These are phyloP conservation scores for Pachyramphus minor DNA, from an alignment of 2,113 vertebrate species.

Conservation along the genomic window DNA sequence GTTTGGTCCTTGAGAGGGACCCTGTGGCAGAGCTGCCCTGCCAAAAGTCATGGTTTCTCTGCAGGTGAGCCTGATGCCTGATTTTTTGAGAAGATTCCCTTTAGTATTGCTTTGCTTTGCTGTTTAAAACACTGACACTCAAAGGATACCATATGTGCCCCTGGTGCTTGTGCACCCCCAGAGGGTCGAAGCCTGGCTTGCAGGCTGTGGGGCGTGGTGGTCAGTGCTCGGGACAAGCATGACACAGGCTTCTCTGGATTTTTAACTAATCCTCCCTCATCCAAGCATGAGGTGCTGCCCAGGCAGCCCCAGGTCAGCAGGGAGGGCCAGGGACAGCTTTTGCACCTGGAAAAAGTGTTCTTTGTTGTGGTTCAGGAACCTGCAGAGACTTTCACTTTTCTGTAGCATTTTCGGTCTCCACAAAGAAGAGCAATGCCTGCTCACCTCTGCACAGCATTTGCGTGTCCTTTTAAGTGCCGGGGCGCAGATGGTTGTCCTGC, in stretches of 20 bases:
- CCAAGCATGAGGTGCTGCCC: neutral
- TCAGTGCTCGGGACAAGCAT: fast-evolving
- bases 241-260: fast-evolving
- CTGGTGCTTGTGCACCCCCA: fast-evolving
- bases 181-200: neutral
- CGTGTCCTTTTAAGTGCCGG: fast-evolving
- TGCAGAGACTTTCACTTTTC: neutral
- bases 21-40: neutral
- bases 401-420: neutral
- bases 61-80: neutral
- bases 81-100: neutral
- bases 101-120: neutral
- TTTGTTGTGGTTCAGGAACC: neutral
- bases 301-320: neutral
- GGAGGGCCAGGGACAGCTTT: neutral
- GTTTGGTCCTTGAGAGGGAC: fast-evolving
- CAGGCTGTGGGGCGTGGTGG: fast-evolving
- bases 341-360: neutral
- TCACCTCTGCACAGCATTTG: neutral
- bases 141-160: neutral
- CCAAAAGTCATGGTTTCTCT: neutral
- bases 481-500: neutral
- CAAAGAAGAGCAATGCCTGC: neutral
- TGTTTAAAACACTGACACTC: neutral
- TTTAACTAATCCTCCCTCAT: neutral